These are phyloP conservation scores for Melolontha melolontha DNA, from an alignment of 2,888 invertebrate species.

Conservation along the genomic window DNA sequence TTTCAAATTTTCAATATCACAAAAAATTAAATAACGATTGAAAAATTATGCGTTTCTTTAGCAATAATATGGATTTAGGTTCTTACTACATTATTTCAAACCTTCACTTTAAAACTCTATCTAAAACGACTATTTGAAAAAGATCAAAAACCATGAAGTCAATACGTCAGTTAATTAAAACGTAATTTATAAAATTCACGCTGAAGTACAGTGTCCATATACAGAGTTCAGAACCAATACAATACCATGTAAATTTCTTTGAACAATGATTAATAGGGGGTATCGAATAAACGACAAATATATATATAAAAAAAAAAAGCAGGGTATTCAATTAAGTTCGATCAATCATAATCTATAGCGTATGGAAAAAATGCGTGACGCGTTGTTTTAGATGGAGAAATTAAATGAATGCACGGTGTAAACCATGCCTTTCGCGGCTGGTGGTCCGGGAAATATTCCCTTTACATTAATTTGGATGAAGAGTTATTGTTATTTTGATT, in stretches of 20 bases:
- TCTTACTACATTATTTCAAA: too few species aligned
- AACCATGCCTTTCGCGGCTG: slow-evolving; percentile 16
- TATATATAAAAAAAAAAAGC: slow-evolving; percentile 1
- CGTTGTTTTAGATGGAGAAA: neutral
- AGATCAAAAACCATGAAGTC: too few species aligned
- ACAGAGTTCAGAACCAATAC: neutral
- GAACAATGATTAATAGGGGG: slow-evolving; percentile 7
- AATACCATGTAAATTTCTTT: neutral
- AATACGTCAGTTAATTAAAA: too few species aligned
- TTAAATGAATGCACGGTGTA: neutral
- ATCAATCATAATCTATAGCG: slow-evolving; percentile 46
- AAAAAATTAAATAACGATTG: too few species aligned
- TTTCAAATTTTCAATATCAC: too few species aligned
- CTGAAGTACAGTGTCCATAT: too few species aligned
- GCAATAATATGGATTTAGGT: too few species aligned
- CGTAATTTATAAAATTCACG: too few species aligned
- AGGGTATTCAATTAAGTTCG: slow-evolving; percentile 40
- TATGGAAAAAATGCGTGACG: slow-evolving; percentile 8
- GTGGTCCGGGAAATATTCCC: slow-evolving; percentile 15
- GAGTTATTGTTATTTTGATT: slow-evolving; percentile 23
- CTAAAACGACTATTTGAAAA: too few species aligned
- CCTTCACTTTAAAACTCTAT: too few species aligned
- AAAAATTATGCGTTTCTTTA: too few species aligned
- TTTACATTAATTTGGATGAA: slow-evolving; percentile 12
- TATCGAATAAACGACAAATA: neutral